A percentile compares a stretch with the other conserved stretches of the same genome.
Conservation (phyloP, 2,797 vertebrate species). For the Percopsis omiscomaycus region DNA sequence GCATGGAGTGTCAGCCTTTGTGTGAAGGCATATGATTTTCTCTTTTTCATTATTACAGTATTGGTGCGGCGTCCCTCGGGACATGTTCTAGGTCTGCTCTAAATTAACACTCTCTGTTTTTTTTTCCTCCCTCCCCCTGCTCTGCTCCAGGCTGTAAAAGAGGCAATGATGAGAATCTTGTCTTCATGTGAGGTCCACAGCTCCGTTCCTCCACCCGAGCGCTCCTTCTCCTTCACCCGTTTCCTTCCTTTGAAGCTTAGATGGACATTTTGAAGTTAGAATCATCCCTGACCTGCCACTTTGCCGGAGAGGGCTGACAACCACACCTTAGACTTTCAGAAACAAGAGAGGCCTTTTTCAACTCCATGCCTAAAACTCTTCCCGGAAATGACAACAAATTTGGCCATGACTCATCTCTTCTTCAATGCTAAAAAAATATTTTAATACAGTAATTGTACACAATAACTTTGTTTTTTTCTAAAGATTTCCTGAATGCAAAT, state of each 20-base stretch:
- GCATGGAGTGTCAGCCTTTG: conserved; percentile 3
- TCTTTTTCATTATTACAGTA: conserved; percentile 11
- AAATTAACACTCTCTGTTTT: conserved; percentile 64
- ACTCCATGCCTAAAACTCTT: conserved; percentile 72
- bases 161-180: conserved; percentile 68
- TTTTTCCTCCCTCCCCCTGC: conserved; percentile 62
- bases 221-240: conserved; percentile 26
- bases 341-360: conserved; percentile 70
- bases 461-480: conserved; percentile 36
- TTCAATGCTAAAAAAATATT: conserved; percentile 45
- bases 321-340: conserved; percentile 62
- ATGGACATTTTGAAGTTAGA: conserved; percentile 65
- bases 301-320: conserved; percentile 48
- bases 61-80: conserved; percentile 48
- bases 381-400: conserved; percentile 28
- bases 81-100: conserved; percentile 37
- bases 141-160: conserved; percentile 85
- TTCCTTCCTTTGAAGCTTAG: conserved; percentile 37
- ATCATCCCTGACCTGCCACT: conserved; percentile 38
- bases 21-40: not conserved
- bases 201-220: conserved; percentile 5
- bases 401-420: conserved; percentile 48
- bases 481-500: conserved; percentile 24
- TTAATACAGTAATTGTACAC: conserved; percentile 41
- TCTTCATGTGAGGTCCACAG: conserved; percentile 71